phyloP scores from a whole-genome alignment of 1,140 invertebrate species.

The Tetraneura akinire region DNA sequence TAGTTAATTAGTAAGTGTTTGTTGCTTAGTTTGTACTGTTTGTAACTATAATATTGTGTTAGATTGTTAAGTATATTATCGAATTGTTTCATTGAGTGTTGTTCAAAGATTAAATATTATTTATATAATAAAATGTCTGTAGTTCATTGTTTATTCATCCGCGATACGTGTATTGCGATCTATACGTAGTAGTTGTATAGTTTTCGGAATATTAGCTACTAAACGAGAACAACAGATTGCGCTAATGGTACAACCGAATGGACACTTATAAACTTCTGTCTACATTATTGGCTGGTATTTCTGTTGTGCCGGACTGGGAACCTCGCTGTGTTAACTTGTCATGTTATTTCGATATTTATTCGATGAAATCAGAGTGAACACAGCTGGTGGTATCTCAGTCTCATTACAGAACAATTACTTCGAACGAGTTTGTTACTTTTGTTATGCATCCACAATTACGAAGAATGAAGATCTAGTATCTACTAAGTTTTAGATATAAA shows the following conservation, averaged over 20 bases:
- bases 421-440: background rate
- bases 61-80: too few relatives aligned
- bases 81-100: too few relatives aligned
- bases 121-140: too few relatives aligned
- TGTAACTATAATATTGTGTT: too few relatives aligned
- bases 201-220: too few relatives aligned
- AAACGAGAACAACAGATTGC: background rate
- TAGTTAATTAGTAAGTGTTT: too few relatives aligned
- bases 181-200: background rate
- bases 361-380: constrained; percentile 74
- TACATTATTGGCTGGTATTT: background rate
- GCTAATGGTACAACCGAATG: background rate
- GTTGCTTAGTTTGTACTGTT: too few relatives aligned
- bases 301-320: constrained; percentile 70
- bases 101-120: too few relatives aligned
- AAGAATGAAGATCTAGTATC: too few relatives aligned
- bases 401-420: constrained; percentile 55
- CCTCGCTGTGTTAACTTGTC: constrained; percentile 91
- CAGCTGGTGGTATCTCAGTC: constrained; percentile 98
- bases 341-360: constrained; percentile 60
- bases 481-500: too few relatives aligned
- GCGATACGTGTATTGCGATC: background rate
- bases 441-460: too few relatives aligned
- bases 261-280: background rate
- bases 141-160: too few relatives aligned